Base-by-base conservation (phyloP, 2,888 invertebrate genomes). In the Abrostola triplasia region DNA sequence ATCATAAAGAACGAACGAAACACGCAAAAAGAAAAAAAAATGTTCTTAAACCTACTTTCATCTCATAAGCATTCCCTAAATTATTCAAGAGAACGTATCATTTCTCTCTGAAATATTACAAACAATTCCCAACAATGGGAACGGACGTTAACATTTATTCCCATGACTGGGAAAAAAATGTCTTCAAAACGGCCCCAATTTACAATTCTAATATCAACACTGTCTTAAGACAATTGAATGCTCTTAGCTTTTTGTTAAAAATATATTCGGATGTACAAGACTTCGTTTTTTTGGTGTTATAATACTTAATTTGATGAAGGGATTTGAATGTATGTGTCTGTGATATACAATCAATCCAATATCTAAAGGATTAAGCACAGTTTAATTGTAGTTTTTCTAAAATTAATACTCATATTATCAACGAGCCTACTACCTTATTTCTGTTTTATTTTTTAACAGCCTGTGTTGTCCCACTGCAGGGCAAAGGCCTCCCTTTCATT, bases 141-240 rank as follows among this genome's bases (percentile, higher is more conserved):
- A 58, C 8, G 13, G 47, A 10, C 44, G 55, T 65, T 59, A 59
- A 41, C 55, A 74, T 70, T 71, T 54, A 54, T 47, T 76, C 59
- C 50, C 56, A 54, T 24, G 12, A 11, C 57, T 48, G 57, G 60
- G 53, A 68, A 64, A 50, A 49, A 76, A 62, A 47, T 47, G 57
- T 76, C 58, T 44, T 52, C 59, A 61, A 51, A 62, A 64, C 55
- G 42, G 51, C 57, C 41, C 48, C 50, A 59, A 78, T 71, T 78
- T 72, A 66, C 62, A 74, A 65, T 77, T 63, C 60, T 65, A 77
- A 74, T 74, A 41, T 44, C 12, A 49, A 62, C 76, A 70, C 44
- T 52, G 65, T 54, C 36, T 47, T 55, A 42, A 59, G 10, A 59
- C 60, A 64, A 73, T 56, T 68, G 38, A 73, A 76, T 58, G 52